Conservation (phyloP, 2,888 invertebrate species). For the Morpho achilles region DNA sequence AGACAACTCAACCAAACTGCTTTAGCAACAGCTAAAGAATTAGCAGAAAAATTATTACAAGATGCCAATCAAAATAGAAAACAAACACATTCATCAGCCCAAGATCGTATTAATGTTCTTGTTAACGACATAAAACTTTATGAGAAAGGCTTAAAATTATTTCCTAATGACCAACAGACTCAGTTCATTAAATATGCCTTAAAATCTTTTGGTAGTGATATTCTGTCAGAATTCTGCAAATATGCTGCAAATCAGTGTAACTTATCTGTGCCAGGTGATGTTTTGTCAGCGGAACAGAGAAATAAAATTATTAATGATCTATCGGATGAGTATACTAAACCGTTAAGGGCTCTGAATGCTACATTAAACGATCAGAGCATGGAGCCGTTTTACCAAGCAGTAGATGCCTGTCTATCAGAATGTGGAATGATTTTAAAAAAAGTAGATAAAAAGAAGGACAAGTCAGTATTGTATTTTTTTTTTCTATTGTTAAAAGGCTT, state of each 20-base stretch:
- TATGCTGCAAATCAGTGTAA: conserved; percentile 89
- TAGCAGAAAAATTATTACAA: conserved; percentile 87
- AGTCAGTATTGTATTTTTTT: conserved; percentile 44
- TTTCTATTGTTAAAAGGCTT: neutral
- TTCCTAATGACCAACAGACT: conserved; percentile 81
- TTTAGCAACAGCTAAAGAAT: conserved; percentile 83
- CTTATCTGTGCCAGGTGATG: conserved; percentile 79
- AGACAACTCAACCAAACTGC: conserved; percentile 84
- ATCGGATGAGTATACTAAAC: conserved; percentile 83
- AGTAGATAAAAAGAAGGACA: conserved; percentile 93
- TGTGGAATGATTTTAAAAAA: conserved; percentile 92
- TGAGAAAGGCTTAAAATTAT: conserved; percentile 86
- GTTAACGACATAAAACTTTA: conserved; percentile 87
- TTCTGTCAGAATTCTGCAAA: conserved; percentile 87
- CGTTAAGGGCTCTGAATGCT: conserved; percentile 83
- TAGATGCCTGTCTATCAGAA: conserved; percentile 84
- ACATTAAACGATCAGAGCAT: conserved; percentile 83
- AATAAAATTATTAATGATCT: conserved; percentile 84
- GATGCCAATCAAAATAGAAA: conserved; percentile 84
- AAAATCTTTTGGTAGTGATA: conserved; percentile 90
- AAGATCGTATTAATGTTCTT: conserved; percentile 89
- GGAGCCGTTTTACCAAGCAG: conserved; percentile 88
- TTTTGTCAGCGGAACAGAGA: conserved; percentile 82
- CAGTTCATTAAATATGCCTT: conserved; percentile 90
- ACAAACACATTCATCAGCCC: conserved; percentile 88